A percentile compares a stretch with the other conserved stretches of the same genome.
Conservation (phyloP, 2,888 invertebrate species). For the Callimorpha dominula region DNA sequence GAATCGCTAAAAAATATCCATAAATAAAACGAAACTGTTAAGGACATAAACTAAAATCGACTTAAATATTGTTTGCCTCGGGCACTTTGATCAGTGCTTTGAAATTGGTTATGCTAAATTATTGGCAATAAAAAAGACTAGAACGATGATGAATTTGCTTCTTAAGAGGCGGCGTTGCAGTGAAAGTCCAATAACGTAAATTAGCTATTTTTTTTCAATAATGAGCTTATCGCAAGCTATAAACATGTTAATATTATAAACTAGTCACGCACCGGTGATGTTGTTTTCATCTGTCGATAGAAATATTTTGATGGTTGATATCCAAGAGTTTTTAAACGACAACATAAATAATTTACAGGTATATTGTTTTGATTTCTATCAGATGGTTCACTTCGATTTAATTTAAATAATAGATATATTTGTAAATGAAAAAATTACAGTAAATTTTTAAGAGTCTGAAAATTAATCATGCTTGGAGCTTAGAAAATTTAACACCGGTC, state of each 20-base stretch:
- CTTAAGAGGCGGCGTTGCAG: slow-evolving; percentile 11
- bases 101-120: slow-evolving; percentile 34
- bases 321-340: not conserved
- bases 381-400: too few relatives aligned
- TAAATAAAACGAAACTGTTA: slow-evolving; percentile 25
- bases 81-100: slow-evolving; percentile 27
- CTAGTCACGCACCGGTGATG: not conserved
- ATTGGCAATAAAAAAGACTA: slow-evolving; percentile 38
- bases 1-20: slow-evolving; percentile 15
- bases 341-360: not conserved
- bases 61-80: slow-evolving; percentile 20
- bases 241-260: not conserved
- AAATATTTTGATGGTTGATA: not conserved
- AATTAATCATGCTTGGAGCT: too few relatives aligned
- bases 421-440: too few relatives aligned
- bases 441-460: too few relatives aligned
- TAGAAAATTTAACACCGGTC: too few relatives aligned
- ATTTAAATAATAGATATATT: too few relatives aligned
- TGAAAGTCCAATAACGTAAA: slow-evolving; percentile 17
- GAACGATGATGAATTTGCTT: slow-evolving; percentile 31
- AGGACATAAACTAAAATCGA: slow-evolving; percentile 25
- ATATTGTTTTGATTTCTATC: not conserved
- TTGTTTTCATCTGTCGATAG: not conserved
- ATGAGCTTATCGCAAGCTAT: slow-evolving; percentile 28
- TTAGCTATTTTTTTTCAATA: slow-evolving; percentile 29